Evolutionary conservation across 1,140 invertebrate species (phyloP), one percentile per base, ranked within the genome.

Genomic region (Battus philenor): DNA sequence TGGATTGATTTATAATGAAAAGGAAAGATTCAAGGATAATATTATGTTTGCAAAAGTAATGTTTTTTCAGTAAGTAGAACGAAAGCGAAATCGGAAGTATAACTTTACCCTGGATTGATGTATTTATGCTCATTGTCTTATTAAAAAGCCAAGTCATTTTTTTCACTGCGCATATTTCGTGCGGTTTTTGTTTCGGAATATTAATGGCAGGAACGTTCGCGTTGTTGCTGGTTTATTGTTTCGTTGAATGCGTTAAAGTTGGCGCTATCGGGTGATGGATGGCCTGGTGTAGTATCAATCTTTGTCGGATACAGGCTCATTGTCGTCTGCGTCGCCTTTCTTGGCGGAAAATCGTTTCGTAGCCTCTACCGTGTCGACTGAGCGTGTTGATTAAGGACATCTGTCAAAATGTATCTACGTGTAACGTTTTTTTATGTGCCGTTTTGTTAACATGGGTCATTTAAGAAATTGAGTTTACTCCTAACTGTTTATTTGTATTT

Each of bases 151-250:
- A n/a, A 44, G 47, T 50, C 31, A 50, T 44, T 55, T 45, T 55
- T 57, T 51, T 16, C 38, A 27, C n/a, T n/a, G n/a, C 24, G 32
- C 41, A 29, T 34, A 41, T 44, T 49, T 22, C 34, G 46, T 44
- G 34, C 32, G 12, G 22, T 54, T 49, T 54, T 61, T 65, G 50
- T 54, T 57, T 57, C 27, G 26, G 30, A 55, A 56, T 66, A 68
- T 68, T 68, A 68, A 71, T 72, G 54, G 64, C 58, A 36, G 54
- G 30, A 43, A 49, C 45, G 16, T 33, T 63, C 45, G 33, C 20
- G 24, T 54, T 54, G 50, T 59, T 60, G 50, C 48, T 39, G 39
- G 50, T 52, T 62, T 45, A 55, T 48, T 59, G 54, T 56, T 47
- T 47, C 38, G 26, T 22, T 34, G 44, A 33, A 36, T 50, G 26